phyloP scores from a whole-genome alignment of 2,888 invertebrate genomes.

The Nomada hirtipes region DNA sequence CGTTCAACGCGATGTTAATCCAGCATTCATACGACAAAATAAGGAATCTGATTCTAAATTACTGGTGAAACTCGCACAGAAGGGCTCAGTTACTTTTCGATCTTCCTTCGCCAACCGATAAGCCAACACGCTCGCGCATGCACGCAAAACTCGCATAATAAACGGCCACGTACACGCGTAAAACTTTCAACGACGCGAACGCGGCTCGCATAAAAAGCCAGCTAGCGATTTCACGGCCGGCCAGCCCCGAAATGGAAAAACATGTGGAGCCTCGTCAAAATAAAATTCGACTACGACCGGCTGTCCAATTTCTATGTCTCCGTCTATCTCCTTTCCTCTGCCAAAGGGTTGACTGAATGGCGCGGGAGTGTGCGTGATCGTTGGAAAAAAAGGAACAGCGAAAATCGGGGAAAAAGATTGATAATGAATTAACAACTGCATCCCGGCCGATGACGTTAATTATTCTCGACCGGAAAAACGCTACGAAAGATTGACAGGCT shows the following conservation, averaged over 20 bases:
- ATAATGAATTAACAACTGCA: constrained; percentile 66
- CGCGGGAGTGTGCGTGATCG: background rate
- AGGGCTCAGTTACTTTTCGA: constrained; percentile 30
- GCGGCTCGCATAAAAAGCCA: constrained; percentile 62
- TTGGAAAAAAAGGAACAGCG: background rate
- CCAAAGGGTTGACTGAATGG: background rate
- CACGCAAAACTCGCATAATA: constrained; percentile 4
- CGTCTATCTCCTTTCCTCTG: constrained; percentile 36
- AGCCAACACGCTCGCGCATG: background rate
- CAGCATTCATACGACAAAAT: background rate
- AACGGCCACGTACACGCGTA: constrained; percentile 33
- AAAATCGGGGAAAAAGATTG: constrained; percentile 31
- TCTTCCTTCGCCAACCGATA: constrained; percentile 6
- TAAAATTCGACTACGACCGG: constrained; percentile 48
- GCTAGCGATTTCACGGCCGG: constrained; percentile 68
- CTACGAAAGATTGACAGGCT: constrained; percentile 45
- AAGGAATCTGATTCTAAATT: constrained; percentile 17
- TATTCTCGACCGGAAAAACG: constrained; percentile 53
- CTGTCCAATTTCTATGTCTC: constrained; percentile 57
- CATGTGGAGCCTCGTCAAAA: constrained; percentile 58
- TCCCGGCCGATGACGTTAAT: constrained; percentile 53
- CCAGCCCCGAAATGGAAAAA: constrained; percentile 46
- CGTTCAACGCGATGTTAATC: background rate
- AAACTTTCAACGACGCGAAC: constrained; percentile 58
- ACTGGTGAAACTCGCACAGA: constrained; percentile 5